phyloP scores from a whole-genome alignment of 2,888 invertebrate genomes.

The Standfussiana lucernea region DNA sequence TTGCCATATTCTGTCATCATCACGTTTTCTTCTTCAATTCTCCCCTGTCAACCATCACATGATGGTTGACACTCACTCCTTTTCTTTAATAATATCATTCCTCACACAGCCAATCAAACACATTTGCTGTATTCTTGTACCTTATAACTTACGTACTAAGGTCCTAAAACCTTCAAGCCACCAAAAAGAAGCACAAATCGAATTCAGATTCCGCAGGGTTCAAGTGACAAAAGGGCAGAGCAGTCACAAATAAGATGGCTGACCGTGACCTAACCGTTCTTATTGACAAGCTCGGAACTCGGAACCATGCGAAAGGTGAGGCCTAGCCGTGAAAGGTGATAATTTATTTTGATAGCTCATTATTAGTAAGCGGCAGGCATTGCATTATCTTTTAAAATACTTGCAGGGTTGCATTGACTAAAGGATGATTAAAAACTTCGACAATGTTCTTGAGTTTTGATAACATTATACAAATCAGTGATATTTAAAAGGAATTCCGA shows the following conservation, averaged over 20 bases:
- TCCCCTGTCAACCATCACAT: neutral
- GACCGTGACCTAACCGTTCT: constrained; percentile 40
- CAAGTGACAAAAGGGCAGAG: constrained; percentile 49
- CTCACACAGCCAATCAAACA: neutral
- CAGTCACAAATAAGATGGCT: constrained; percentile 24
- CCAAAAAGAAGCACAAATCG: neutral
- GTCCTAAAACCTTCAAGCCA: constrained; percentile 5
- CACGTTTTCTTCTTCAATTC: neutral
- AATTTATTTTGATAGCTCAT: constrained; percentile 35
- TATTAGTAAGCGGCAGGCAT: constrained; percentile 22
- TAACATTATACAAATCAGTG: neutral
- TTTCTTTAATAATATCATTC: neutral
- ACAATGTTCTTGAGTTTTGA: neutral
- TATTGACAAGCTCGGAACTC: constrained; percentile 45
- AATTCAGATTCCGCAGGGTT: constrained; percentile 35
- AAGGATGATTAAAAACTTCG: neutral
- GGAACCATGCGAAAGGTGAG: constrained; percentile 42
- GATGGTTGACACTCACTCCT: neutral
- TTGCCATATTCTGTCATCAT: neutral
- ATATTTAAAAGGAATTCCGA: too few species aligned
- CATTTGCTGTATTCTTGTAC: neutral
- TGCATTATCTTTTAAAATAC: neutral
- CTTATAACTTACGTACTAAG: neutral
- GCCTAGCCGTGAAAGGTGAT: constrained; percentile 18
- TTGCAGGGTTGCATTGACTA: neutral